Percentiles rank a stretch among this genome's conserved stretches.
Conservation (phyloP, 2,797 vertebrate genomes). For the Pelochelys cantorii region DNA sequence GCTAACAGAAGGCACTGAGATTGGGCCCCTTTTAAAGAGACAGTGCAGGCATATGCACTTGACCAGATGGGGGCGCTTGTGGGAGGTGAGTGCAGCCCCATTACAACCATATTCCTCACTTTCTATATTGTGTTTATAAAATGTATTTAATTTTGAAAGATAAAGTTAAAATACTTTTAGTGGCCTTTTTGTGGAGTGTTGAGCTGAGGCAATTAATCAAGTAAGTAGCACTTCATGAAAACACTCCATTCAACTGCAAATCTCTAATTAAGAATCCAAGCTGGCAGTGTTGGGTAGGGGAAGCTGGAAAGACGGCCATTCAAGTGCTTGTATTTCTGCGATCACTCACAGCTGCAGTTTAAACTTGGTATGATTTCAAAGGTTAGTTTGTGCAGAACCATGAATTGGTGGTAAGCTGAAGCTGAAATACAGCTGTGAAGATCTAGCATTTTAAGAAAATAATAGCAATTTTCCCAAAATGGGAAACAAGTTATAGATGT, state of each 20-base stretch:
- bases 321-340: not conserved
- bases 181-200: not conserved
- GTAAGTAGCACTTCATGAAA: not conserved
- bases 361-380: not conserved
- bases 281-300: not conserved
- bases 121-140: not conserved
- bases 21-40: too few species aligned
- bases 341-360: not conserved
- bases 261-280: not conserved
- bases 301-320: not conserved
- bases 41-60: too few species aligned
- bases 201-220: not conserved
- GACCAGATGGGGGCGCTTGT: too few species aligned
- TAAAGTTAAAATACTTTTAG: not conserved
- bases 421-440: not conserved
- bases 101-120: not conserved
- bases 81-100: too few species aligned
- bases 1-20: too few species aligned
- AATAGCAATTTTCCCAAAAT: not conserved
- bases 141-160: not conserved
- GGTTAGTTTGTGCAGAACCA: not conserved
- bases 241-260: constrained; percentile 3
- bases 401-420: not conserved
- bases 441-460: not conserved
- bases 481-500: not conserved